phyloP scores from a whole-genome alignment of 2,888 invertebrate species.

The Trissolcus japonicus region DNA sequence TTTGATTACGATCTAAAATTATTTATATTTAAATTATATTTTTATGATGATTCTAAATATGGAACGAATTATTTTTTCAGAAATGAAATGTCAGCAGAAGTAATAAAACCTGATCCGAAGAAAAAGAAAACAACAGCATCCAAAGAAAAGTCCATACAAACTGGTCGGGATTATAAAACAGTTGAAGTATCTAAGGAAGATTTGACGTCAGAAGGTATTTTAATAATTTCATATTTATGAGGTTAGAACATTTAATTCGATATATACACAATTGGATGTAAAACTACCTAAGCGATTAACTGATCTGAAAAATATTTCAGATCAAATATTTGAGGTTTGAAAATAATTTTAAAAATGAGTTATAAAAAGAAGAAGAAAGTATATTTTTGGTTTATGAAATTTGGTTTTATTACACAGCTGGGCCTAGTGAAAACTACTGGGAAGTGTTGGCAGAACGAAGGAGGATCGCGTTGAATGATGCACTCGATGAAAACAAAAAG shows the following conservation, averaged over 20 bases:
- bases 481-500: constrained; percentile 83
- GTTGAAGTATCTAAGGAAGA: constrained; percentile 82
- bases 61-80: constrained; percentile 12
- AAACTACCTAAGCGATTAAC: too few species aligned
- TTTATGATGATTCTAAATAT: too few species aligned
- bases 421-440: constrained; percentile 87
- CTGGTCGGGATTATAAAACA: constrained; percentile 76
- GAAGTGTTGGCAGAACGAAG: constrained; percentile 85
- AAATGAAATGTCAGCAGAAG: constrained; percentile 47
- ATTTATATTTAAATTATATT: too few species aligned
- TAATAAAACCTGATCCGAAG: constrained; percentile 47
- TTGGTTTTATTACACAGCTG: constrained; percentile 71
- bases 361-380: too few species aligned
- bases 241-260: too few species aligned
- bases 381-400: too few species aligned
- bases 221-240: not conserved
- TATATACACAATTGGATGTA: too few species aligned
- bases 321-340: too few species aligned
- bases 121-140: constrained; percentile 70
- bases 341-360: not conserved
- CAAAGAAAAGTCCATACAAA: constrained; percentile 80
- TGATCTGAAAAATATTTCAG: not conserved
- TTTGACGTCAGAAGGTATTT: constrained; percentile 80
- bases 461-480: constrained; percentile 83
- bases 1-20: too few species aligned